Evolutionary conservation across 2,113 vertebrate genomes (phyloP), one percentile per base, ranked within the genome.

Genomic region (Solea senegalensis): DNA sequence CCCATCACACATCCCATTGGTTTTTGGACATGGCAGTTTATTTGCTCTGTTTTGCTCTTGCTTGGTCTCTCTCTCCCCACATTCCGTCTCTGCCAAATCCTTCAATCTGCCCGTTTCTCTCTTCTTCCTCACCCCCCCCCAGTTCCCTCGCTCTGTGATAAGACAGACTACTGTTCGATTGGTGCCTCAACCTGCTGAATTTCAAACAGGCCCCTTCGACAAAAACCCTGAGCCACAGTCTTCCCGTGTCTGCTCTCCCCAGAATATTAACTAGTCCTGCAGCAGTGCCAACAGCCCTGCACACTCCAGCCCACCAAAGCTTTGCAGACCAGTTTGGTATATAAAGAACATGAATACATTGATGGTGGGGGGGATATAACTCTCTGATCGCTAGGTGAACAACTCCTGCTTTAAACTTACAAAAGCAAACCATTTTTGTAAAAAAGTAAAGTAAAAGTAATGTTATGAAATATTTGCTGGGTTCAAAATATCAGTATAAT

Each of bases 231-330:
- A 86, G 74, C 82, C 55, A 27, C 21, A 56, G 82, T 69, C 77
- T 89, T 88, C 72, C 69, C 53, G 56, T 83, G 51, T 74, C 79
- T 86, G 76, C 79, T 83, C 80, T 80, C 55, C 21, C 28, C 72
- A 74, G 89, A 89, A 90, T 92, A 87, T 89, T 72, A 92, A 92
- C 69, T 67, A 84, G 65, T 72, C 34, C 49, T 82, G 82, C 74
- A 65, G 82, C 69, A 85, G 26, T 69, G 74, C 55, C 70, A 72
- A 57, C 16, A 71, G 73, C 66, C 54, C 53, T 55, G 59, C 51
- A 62, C 28, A 74, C 58, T 11, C 8, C 43, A 74, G 50, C 43
- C 71, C 51, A 62, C n/a, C 54, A 56, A 55, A 63, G 63, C 61
- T 53, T 69, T 71, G 54, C 54, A 58, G 46, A 71, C 67, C 52